Evolutionary conservation across 1,140 invertebrate genomes (phyloP), one percentile per base, ranked within the genome.

Genomic region (Leptonema lineaticorne): DNA sequence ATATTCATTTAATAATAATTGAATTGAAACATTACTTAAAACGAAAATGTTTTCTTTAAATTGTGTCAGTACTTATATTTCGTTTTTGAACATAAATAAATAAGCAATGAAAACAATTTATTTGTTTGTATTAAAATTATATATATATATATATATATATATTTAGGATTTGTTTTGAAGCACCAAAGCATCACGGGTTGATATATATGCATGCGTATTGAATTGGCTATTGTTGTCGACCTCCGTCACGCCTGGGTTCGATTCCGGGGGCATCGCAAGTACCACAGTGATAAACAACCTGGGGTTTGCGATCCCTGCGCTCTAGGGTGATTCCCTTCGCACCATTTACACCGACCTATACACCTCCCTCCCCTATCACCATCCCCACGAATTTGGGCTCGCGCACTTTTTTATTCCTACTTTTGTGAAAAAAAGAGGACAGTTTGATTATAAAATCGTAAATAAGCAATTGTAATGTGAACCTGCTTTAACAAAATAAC

Each of bases 241-340:
- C 53, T 67, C 65, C 65, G 65, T 67, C 65, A 67, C 56, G 65
- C 65, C 30, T 64, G 62, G 62, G 50, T 64, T 48, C 62, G 62
- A 64, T 28, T 64, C n/a, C 45, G 41, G 62, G 62, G 22, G 41
- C 5, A 48, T 64, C 41, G 37, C 41, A 50, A 53, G 41, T 53
- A 14, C 29, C 46, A 48, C 62, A 24, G 62, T 48, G 62, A 64
- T 64, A 64, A 53, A 50, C 62, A 64, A 64, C 41, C 41, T 9
- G 8, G 37, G 41, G 48, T 9, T 64, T 48, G 20, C 20, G 41
- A 62, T 11, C 58, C n/a, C 33, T n/a, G n/a, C n/a, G n/a, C n/a
- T n/a, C n/a, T n/a, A n/a, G n/a, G n/a, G n/a, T n/a, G n/a, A n/a
- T n/a, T n/a, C n/a, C n/a, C n/a, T n/a, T n/a, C n/a, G n/a, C n/a